Evolutionary conservation across 1,140 invertebrate species (phyloP).

Genomic region (Sminthurinus signatus): DNA sequence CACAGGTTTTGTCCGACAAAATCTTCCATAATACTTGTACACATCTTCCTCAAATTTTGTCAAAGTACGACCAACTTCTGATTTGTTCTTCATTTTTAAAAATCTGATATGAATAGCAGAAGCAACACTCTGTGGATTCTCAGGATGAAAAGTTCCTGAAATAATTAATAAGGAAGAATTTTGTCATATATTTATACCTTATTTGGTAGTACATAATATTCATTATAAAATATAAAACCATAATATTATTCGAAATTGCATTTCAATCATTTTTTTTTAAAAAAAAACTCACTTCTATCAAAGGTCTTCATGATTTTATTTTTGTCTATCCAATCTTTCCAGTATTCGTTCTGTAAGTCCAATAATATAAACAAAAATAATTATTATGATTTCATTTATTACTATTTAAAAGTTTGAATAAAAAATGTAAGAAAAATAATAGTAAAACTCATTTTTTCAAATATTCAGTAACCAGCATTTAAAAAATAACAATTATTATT

Average conservation of each 20-base stretch:
- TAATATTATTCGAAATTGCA: not conserved
- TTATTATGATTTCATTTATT: no score
- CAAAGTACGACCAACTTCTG: conserved; percentile 8
- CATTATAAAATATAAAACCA: not conserved
- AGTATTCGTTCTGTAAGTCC: no score
- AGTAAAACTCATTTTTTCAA: no score
- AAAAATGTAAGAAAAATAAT: no score
- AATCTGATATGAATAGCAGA: conserved; percentile 38
- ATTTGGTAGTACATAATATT: not conserved
- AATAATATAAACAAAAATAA: no score
- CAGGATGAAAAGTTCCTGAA: conserved; percentile 33
- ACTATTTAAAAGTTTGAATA: no score
- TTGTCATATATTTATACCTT: conserved; percentile 3
- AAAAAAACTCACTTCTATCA: conserved; percentile 33
- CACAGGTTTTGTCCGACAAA: conserved; percentile 31
- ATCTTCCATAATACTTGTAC: conserved; percentile 32
- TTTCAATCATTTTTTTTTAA: not conserved
- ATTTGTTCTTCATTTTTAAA: conserved; percentile 21
- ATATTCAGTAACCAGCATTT: no score
- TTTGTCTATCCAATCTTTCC: conserved; percentile 21
- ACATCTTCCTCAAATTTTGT: conserved; percentile 31
- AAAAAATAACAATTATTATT: no score
- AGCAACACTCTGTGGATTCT: conserved; percentile 36
- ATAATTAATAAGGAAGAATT: conserved; percentile 1
- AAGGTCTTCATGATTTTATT: conserved; percentile 27